These are phyloP conservation scores for Heteropelma amictum DNA, from an alignment of 2,888 invertebrate species.

Conservation along the genomic window DNA sequence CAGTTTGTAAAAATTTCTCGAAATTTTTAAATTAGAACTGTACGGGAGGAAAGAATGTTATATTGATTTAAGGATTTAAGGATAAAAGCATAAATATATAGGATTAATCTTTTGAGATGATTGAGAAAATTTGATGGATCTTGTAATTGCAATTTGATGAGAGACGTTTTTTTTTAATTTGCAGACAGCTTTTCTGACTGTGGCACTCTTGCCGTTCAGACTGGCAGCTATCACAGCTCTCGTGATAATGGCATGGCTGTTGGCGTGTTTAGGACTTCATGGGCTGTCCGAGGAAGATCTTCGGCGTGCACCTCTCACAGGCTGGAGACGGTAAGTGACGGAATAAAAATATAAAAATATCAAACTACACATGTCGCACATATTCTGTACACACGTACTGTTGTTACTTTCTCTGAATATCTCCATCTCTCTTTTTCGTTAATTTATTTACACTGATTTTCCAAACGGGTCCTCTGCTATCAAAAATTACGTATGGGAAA, in stretches of 20 bases:
- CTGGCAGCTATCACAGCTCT: constrained; percentile 87
- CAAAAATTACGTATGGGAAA: too few relatives aligned
- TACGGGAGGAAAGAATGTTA: too few relatives aligned
- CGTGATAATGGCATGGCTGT: constrained; percentile 89
- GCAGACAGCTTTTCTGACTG: constrained; percentile 92
- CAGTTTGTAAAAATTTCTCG: too few relatives aligned
- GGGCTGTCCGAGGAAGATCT: constrained; percentile 90
- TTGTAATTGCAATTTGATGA: too few relatives aligned
- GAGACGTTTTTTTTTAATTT: constrained; percentile 7
- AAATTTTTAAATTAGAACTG: too few relatives aligned
- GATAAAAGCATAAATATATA: too few relatives aligned
- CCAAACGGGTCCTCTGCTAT: neutral
- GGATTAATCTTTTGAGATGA: too few relatives aligned
- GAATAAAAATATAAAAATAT: neutral
- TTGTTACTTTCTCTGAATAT: constrained; percentile 21
- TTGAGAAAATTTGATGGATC: too few relatives aligned
- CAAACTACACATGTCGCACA: neutral
- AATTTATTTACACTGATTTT: neutral
- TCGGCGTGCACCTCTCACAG: constrained; percentile 87
- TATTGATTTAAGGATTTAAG: too few relatives aligned
- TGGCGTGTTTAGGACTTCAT: constrained; percentile 90
- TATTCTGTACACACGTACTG: neutral
- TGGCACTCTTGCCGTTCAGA: constrained; percentile 90
- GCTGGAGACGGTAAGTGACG: constrained; percentile 91
- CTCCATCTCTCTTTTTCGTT: neutral